Evolutionary conservation across 2,113 vertebrate genomes (phyloP), one percentile per base, ranked within the genome.

Genomic region (Syrmaticus mikado): DNA sequence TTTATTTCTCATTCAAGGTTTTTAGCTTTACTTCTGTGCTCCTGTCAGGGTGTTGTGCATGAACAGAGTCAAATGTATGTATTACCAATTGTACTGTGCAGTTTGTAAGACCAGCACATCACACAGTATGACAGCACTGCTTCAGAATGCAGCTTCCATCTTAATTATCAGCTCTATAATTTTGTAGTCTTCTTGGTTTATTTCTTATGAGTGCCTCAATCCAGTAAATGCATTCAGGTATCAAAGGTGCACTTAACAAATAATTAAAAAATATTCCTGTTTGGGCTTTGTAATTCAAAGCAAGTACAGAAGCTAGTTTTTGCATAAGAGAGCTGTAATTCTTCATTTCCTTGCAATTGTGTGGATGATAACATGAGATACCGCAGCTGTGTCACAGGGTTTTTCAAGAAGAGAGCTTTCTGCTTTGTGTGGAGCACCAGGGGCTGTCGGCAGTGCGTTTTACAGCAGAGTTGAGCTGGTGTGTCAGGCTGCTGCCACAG

Each of bases 241-340:
- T 82, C 91, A n/a, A 61, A 89, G 85, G 66, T 82, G n/a, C 68
- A 77, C 43, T 77, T 89, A 36, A 36, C 0, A 0, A 83, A 73
- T 91, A 91, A 94, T 91, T 82, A 38, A 73, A 91, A 89, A 87
- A 55, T 64, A 28, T 77, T 60, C 50, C 20, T 76, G 41, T 67
- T 67, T 64, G 38, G 72, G 48, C n/a, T 85, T 85, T 25, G 32
- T 91, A 76, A 76, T 88, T 75, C 65, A 60, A 46, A 76, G 41
- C 0, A 17, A 87, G 80, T 65, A 76, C 1, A 50, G 60, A 91
- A 77, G 17, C 15, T 19, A 20, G 1, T 76, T 87, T 48, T 85
- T 57, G 73, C 50, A 38, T 79, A 81, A 50, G 38, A 46, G 87
- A 48, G 41, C 43, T 38, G 2, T 75, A 70, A 67, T 87, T 86